A percentile compares a stretch with the other conserved stretches of the same genome.
These are phyloP conservation scores for Lophotis ruficrista DNA, from an alignment of 2,113 vertebrate genomes.

Conservation along the genomic window DNA sequence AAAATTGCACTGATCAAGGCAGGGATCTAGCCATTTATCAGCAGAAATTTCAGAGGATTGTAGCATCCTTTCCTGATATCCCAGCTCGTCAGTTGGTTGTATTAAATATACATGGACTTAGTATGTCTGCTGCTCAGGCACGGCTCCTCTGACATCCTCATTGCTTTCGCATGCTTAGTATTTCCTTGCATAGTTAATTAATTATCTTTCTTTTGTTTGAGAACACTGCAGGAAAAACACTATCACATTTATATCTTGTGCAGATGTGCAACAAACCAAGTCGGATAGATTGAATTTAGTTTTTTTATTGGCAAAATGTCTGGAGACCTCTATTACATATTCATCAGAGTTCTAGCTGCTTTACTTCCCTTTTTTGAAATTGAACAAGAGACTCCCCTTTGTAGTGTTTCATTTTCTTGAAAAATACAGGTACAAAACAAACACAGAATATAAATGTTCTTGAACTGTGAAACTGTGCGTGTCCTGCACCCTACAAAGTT, in stretches of 20 bases:
- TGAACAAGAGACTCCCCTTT: not conserved
- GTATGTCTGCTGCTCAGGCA: not conserved
- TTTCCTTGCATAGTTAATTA: not conserved
- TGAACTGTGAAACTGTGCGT: not conserved
- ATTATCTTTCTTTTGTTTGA: not conserved
- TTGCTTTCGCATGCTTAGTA: not conserved
- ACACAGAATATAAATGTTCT: not conserved
- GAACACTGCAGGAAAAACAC: not conserved
- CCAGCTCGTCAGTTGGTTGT: not conserved
- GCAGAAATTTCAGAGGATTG: not conserved
- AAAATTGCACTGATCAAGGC: not conserved
- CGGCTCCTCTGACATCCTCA: not conserved
- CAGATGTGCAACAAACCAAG: not conserved
- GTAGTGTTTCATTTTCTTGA: not conserved
- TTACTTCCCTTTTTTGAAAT: not conserved
- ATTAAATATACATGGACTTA: not conserved
- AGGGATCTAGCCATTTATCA: not conserved
- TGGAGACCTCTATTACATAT: not conserved
- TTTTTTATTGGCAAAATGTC: constrained; percentile 11
- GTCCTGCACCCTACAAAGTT: not conserved
- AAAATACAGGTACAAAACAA: not conserved
- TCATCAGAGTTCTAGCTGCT: not conserved
- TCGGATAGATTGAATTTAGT: not conserved
- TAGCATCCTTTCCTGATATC: not conserved
- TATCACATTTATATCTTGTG: not conserved